phyloP scores from a whole-genome alignment of 2,888 invertebrate genomes.

The Spatulosminthurus flaviceps region DNA sequence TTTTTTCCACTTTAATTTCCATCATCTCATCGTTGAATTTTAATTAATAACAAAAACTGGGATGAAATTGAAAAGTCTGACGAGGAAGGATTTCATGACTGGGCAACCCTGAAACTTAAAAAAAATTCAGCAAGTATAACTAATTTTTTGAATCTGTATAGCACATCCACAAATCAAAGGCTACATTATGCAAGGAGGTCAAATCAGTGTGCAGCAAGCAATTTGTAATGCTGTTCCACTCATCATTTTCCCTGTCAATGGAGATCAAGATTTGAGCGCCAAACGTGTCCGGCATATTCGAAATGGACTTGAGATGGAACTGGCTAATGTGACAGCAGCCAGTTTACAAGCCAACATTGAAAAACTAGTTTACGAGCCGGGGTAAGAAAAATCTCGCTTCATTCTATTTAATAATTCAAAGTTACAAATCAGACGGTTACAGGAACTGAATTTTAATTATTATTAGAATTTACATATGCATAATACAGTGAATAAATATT shows the following conservation, averaged over 20 bases:
- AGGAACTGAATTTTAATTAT: no score
- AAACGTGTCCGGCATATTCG: constrained; percentile 27
- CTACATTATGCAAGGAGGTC: constrained; percentile 48
- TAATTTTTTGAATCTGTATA: constrained; percentile 3
- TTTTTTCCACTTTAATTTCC: no score
- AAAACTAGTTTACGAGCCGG: constrained; percentile 32
- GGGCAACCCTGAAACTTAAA: no score
- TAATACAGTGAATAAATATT: no score
- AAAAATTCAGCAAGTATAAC: background rate
- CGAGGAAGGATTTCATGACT: no score
- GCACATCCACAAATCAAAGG: constrained; percentile 44
- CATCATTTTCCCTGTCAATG: constrained; percentile 44
- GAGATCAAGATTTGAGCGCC: constrained; percentile 42
- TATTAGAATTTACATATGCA: background rate
- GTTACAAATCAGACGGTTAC: no score
- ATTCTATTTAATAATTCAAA: no score
- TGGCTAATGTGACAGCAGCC: constrained; percentile 19
- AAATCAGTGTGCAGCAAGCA: constrained; percentile 43
- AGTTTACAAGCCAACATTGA: constrained; percentile 11
- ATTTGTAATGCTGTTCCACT: constrained; percentile 39
- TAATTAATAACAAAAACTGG: no score
- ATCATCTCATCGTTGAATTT: no score
- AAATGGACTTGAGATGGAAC: constrained; percentile 43
- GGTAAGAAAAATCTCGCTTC: constrained; percentile 23
- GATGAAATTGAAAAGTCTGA: no score